A percentile compares a stretch with the other conserved stretches of the same genome.
phyloP scores from a whole-genome alignment of 2,113 vertebrate species.

The Globicephala melas region DNA sequence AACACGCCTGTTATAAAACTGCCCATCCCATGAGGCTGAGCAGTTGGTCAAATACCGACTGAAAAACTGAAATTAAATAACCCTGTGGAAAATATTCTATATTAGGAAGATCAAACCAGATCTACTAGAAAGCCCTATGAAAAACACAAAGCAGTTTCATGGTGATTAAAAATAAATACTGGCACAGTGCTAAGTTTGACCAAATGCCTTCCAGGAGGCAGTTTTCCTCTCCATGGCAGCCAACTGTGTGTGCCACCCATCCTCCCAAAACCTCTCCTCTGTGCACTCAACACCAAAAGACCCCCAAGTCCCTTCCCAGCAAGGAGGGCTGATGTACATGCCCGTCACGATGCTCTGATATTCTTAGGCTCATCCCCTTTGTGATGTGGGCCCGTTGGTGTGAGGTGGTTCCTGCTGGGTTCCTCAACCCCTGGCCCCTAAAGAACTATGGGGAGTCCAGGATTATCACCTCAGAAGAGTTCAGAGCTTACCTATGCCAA shows the following conservation, averaged over 20 bases:
- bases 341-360: fast-evolving
- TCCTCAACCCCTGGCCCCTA: background rate
- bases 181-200: background rate
- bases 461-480: background rate
- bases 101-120: background rate
- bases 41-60: background rate
- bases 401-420: too few relatives aligned
- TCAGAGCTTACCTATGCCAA: background rate
- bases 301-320: background rate
- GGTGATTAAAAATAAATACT: background rate
- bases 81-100: background rate
- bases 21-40: background rate
- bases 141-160: background rate
- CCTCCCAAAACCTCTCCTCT: background rate
- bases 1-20: background rate
- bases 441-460: background rate
- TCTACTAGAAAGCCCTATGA: background rate
- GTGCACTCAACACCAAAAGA: background rate
- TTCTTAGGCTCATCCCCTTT: background rate
- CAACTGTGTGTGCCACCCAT: background rate
- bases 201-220: background rate
- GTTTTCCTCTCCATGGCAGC: background rate
- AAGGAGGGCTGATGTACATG: background rate
- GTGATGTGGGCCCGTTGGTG: too few relatives aligned
- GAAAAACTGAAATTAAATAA: conserved; percentile 13